Percentiles rank a stretch among this genome's conserved stretches.
These are phyloP conservation scores for Oreochromis grahami DNA, from an alignment of 2,797 vertebrate genomes.

Conservation along the genomic window DNA sequence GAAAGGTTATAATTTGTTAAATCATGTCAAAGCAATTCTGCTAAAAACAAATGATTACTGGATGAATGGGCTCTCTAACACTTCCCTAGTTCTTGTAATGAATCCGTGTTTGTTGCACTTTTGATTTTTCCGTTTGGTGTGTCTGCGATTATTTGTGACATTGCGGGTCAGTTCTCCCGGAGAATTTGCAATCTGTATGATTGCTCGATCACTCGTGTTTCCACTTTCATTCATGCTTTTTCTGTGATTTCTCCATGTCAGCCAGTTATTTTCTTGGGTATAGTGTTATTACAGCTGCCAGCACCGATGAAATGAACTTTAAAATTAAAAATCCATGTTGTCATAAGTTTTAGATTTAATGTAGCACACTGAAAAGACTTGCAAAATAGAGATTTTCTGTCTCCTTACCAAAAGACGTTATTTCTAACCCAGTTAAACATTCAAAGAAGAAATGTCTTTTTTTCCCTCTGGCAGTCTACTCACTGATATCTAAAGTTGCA, in stretches of 20 bases:
- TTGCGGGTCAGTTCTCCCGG: background rate
- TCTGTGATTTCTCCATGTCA: background rate
- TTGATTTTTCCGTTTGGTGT: background rate
- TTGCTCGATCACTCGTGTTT: background rate
- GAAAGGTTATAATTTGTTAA: background rate
- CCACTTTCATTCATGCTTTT: background rate
- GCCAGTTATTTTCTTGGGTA: background rate
- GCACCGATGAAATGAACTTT: background rate
- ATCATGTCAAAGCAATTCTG: background rate
- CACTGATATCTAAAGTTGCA: conserved; percentile 19
- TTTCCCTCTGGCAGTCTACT: background rate
- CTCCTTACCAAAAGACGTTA: background rate
- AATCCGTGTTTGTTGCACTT: background rate
- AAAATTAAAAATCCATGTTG: background rate
- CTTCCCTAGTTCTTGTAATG: background rate
- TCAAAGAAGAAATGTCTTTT: background rate
- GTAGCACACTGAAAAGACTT: background rate
- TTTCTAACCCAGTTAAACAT: conserved; percentile 4
- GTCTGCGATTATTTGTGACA: background rate
- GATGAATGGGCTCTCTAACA: background rate
- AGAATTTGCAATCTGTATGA: background rate
- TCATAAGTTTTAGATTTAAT: background rate
- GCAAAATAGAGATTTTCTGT: background rate
- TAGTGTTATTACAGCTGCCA: background rate
- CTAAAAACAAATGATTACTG: background rate